Evolutionary conservation across 1,140 invertebrate species (phyloP).

Genomic region (Camponotus vicinus): DNA sequence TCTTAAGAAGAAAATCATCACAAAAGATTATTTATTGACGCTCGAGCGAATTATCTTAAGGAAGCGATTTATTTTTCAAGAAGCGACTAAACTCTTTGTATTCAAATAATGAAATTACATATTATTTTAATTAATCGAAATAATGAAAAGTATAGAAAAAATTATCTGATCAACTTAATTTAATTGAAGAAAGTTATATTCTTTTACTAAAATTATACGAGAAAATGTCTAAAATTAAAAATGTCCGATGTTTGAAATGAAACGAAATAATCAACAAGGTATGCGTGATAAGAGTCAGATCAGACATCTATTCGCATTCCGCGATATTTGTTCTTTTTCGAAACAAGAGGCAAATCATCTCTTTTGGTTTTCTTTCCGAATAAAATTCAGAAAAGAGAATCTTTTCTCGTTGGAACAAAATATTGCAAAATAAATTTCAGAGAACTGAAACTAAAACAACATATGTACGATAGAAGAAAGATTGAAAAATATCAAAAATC

Average conservation of each 20-base stretch:
- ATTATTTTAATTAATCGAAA: slow-evolving; percentile 3
- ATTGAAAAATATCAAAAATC: neutral
- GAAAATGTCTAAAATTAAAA: neutral
- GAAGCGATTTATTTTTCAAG: slow-evolving; percentile 2
- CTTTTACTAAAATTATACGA: neutral
- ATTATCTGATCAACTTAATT: neutral
- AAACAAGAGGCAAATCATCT: slow-evolving; percentile 21
- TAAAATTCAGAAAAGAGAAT: slow-evolving; percentile 8
- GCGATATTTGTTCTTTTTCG: slow-evolving; percentile 11
- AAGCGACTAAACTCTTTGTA: slow-evolving; percentile 5
- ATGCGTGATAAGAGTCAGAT: slow-evolving; percentile 4
- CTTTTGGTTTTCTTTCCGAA: slow-evolving; percentile 9
- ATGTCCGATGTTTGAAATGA: slow-evolving; percentile 9
- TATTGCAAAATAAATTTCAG: neutral
- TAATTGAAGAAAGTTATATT: neutral
- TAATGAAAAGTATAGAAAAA: neutral
- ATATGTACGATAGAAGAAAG: slow-evolving; percentile 29
- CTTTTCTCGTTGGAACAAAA: neutral
- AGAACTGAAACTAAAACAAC: neutral
- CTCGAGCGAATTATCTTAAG: slow-evolving; percentile 3
- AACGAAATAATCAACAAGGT: neutral
- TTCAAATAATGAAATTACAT: slow-evolving; percentile 2
- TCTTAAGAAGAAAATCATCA: slow-evolving; percentile 5
- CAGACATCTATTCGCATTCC: slow-evolving; percentile 12
- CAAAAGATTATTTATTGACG: neutral